These are phyloP conservation scores for honey bee (Apis mellifera) DNA, from an alignment of 1,140 invertebrate species.

Conservation along the genomic window DNA sequence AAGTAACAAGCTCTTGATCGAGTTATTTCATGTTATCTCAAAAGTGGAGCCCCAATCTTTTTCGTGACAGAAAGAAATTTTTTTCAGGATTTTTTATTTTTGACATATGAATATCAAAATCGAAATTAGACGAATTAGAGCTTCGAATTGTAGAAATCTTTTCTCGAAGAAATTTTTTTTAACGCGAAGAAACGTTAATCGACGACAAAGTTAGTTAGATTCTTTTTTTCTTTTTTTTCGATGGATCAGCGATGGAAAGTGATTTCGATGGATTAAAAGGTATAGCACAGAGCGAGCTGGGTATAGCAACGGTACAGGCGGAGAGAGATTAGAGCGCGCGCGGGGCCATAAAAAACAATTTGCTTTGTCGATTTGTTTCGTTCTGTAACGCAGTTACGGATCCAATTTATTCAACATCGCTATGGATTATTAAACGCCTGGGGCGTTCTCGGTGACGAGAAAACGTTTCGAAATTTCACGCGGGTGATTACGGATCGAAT, in stretches of 20 bases:
- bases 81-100: too few species aligned
- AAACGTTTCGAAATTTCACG: not conserved
- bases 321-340: not conserved
- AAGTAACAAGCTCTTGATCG: too few species aligned
- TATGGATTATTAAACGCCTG: conserved; percentile 23
- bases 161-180: not conserved
- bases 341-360: conserved; percentile 22
- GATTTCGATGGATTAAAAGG: not conserved
- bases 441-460: not conserved
- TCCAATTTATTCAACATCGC: conserved; percentile 6
- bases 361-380: conserved; percentile 24
- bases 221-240: not conserved
- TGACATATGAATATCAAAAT: too few species aligned
- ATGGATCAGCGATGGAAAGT: not conserved
- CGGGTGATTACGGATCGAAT: not conserved
- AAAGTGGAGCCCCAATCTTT: too few species aligned
- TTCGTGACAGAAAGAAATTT: too few species aligned
- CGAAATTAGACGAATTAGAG: too few species aligned
- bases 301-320: not conserved
- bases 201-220: too few species aligned
- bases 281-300: not conserved
- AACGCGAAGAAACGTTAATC: not conserved
- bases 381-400: conserved; percentile 1
- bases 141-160: not conserved
- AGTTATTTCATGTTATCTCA: too few species aligned